Base-by-base conservation (phyloP, 2,888 invertebrate genomes). In the Polia nebulosa region DNA sequence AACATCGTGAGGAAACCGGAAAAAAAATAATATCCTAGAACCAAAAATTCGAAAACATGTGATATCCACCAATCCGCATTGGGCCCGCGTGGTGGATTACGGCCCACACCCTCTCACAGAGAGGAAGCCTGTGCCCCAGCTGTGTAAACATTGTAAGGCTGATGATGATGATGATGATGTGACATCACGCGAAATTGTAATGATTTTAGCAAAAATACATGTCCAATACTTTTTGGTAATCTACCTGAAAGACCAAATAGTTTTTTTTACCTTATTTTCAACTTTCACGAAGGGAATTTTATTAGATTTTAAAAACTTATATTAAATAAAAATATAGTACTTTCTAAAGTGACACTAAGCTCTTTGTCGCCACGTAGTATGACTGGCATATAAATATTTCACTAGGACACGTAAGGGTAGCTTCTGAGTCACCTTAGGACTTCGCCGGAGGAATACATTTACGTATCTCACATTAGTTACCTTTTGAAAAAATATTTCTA, bases 331-430 rank as follows among this genome's bases (percentile, higher is more conserved):
- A 11, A 63, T 34, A 20, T 15, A 20, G 47, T 64, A 22, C n/a
- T 36, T 63, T 52, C 36, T 36, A 58, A 58, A 27, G 39, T 49
- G 15, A 20, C 47, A 41, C 32, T 59, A 44, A 60, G 29, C 44
- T 52, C 44, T 36, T 62, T 52, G 34, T 25, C 29, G 11, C 51
- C 17, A 2, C 8, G 15, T n/a, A 51, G 34, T 44, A 49, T 25
- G 29, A 11, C 22, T 36, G 13, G 34, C 7, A 17, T n/a, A 64
- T 70, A 69, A 69, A 69, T 69, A 73, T 73, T 64, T 70, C 44
- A 73, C 44, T 45, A 45, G 20, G 20, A 25, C 44, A 53, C 74
- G 52, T 39, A n/a, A 51, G 25, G 15, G 25, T 41, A 27, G 5
- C 15, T 51, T 3, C 22, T n/a, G 34, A 20, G 8, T 32, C 44